Conservation (phyloP, 2,797 vertebrate genomes). For the Parauchenoglanis ngamensis region DNA sequence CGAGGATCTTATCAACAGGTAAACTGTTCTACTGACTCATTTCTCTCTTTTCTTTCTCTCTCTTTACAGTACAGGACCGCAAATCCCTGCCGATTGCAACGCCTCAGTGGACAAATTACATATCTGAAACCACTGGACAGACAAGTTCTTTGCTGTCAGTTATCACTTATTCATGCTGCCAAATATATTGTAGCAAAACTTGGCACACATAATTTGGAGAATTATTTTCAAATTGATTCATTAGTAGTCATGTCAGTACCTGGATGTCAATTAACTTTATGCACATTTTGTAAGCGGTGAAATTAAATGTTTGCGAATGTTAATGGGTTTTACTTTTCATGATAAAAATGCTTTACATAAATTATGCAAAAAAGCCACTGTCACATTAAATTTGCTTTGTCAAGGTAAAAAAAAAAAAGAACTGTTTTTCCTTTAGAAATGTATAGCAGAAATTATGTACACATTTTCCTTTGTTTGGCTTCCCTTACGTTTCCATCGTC, state of each 20-base stretch:
- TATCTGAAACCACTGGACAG: not conserved
- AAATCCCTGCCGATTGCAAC: not conserved
- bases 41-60: not conserved
- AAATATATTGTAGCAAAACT: slow-evolving; percentile 29
- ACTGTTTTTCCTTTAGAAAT: not conserved
- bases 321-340: slow-evolving; percentile 19
- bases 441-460: not conserved
- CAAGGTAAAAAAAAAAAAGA: not conserved
- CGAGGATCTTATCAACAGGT: slow-evolving; percentile 98
- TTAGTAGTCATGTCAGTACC: not conserved
- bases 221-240: not conserved
- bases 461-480: slow-evolving; percentile 2
- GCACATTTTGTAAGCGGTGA: slow-evolving; percentile 6
- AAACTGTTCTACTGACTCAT: slow-evolving; percentile 19
- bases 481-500: not conserved
- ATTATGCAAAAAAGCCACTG: not conserved
- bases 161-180: slow-evolving; percentile 51
- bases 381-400: not conserved
- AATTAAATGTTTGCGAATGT: slow-evolving; percentile 6
- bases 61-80: not conserved
- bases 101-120: not conserved
- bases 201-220: not conserved
- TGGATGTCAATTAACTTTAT: not conserved
- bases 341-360: slow-evolving; percentile 4
- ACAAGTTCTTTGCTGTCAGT: not conserved